A percentile compares a stretch with the other conserved stretches of the same genome.
These are phyloP conservation scores for Malachius bipustulatus DNA, from an alignment of 2,888 invertebrate species.

Conservation along the genomic window DNA sequence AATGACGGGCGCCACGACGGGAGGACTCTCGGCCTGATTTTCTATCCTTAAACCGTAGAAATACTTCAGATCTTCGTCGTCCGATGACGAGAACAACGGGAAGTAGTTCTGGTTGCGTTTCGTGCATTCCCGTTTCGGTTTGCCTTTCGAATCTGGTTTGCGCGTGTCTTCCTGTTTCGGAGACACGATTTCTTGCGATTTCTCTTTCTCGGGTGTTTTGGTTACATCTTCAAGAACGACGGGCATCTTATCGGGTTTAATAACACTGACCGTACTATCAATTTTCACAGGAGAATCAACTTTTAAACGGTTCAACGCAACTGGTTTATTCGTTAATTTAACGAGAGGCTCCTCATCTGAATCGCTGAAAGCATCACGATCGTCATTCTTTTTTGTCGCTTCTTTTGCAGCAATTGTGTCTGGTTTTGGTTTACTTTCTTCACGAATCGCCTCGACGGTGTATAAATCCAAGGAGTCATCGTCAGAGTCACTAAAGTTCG, in stretches of 20 bases:
- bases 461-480: background rate
- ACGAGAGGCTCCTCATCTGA: conserved; percentile 56
- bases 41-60: background rate
- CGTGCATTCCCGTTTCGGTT: conserved; percentile 34
- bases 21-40: conserved; percentile 13
- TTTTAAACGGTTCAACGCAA: conserved; percentile 1
- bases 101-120: conserved; percentile 34
- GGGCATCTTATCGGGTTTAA: background rate
- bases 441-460: too few relatives aligned
- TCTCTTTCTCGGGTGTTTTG: background rate
- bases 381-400: conserved; percentile 12
- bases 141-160: conserved; percentile 15
- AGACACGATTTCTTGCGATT: background rate
- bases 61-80: conserved; percentile 36
- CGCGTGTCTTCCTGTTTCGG: conserved; percentile 5
- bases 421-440: too few relatives aligned
- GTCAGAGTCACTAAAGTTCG: conserved; percentile 8
- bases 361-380: conserved; percentile 41
- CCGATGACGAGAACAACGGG: conserved; percentile 36
- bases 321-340: conserved; percentile 31
- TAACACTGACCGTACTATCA: background rate
- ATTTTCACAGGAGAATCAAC: conserved; percentile 6
- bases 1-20: conserved; percentile 6
- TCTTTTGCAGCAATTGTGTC: conserved; percentile 8
- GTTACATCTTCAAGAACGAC: background rate